Conservation (phyloP, 2,888 invertebrate species). For the Electrophaes corylata region DNA sequence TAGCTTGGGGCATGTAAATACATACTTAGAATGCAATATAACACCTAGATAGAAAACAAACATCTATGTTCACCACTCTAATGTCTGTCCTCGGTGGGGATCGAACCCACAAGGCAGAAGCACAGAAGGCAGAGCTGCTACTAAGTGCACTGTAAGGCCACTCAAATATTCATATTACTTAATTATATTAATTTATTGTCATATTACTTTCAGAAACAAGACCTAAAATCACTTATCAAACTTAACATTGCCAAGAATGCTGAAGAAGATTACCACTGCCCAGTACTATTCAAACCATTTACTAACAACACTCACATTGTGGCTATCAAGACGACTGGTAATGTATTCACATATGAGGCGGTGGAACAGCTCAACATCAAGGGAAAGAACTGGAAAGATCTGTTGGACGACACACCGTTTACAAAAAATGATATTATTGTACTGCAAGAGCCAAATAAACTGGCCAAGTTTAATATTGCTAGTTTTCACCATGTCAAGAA, state of each 20-base stretch:
- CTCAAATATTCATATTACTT: too few species aligned
- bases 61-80: too few species aligned
- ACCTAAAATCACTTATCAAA: slow-evolving; percentile 92
- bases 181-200: too few species aligned
- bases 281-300: slow-evolving; percentile 95
- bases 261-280: slow-evolving; percentile 94
- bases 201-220: slow-evolving; percentile 89
- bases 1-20: too few species aligned
- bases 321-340: slow-evolving; percentile 94
- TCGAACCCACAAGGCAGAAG: too few species aligned
- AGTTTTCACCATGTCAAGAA: slow-evolving; percentile 97
- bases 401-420: slow-evolving; percentile 95
- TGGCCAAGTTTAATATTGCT: slow-evolving; percentile 97
- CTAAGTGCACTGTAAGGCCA: too few species aligned
- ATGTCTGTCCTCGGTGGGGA: too few species aligned
- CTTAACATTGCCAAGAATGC: slow-evolving; percentile 95
- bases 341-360: slow-evolving; percentile 98
- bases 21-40: too few species aligned
- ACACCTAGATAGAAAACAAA: too few species aligned
- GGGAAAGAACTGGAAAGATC: slow-evolving; percentile 96
- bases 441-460: slow-evolving; percentile 94
- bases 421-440: slow-evolving; percentile 94
- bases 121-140: too few species aligned
- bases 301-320: slow-evolving; percentile 97
- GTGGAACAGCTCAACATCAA: slow-evolving; percentile 98